Conservation (phyloP, 2,797 vertebrate genomes). For the Lindbergichthys nudifrons region DNA sequence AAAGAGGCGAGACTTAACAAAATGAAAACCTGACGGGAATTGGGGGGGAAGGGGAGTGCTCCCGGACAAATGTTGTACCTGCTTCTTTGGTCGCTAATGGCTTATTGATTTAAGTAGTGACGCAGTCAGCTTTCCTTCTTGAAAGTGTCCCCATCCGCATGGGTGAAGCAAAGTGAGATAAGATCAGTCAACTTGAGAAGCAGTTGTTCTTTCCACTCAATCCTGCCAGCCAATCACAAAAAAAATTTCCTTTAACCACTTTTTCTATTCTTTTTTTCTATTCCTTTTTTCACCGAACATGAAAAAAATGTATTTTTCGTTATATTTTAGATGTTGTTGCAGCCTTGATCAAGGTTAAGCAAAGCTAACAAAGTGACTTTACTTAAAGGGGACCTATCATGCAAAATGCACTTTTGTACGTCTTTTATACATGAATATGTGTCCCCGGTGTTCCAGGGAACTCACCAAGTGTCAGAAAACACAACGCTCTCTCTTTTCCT, state of each 20-base stretch:
- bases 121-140: constrained; percentile 40
- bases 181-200: constrained; percentile 57
- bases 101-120: constrained; percentile 80
- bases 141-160: constrained; percentile 39
- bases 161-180: constrained; percentile 38
- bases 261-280: neutral
- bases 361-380: neutral
- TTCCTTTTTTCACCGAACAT: too few relatives aligned
- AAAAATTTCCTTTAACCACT: constrained; percentile 39
- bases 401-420: too few relatives aligned
- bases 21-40: constrained; percentile 57
- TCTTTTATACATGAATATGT: too few relatives aligned
- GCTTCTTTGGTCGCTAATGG: constrained; percentile 83
- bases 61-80: constrained; percentile 63
- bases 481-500: too few relatives aligned
- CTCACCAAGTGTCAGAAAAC: too few relatives aligned
- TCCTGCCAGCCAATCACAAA: constrained; percentile 55
- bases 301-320: too few relatives aligned
- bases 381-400: neutral
- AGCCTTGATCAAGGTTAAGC: neutral
- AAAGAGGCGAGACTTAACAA: constrained; percentile 60
- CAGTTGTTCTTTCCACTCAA: constrained; percentile 74
- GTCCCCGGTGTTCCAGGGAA: too few relatives aligned
- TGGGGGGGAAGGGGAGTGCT: constrained; percentile 48
- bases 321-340: neutral